Percentiles rank a stretch among this genome's conserved stretches.
phyloP scores from a whole-genome alignment of 1,140 invertebrate genomes.

The Leucophenga varia region DNA sequence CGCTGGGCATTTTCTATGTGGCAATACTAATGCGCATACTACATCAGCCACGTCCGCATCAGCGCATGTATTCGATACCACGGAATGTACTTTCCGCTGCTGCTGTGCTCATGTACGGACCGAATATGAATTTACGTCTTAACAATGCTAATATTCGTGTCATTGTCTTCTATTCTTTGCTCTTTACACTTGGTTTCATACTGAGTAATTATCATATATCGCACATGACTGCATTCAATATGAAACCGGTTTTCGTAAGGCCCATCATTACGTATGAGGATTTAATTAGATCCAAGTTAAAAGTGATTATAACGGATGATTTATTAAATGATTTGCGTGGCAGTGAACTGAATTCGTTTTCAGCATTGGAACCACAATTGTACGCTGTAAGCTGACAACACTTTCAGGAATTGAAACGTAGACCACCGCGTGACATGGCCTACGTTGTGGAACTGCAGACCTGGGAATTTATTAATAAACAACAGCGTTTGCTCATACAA shows the following conservation, averaged over 20 bases:
- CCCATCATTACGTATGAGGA: slow-evolving; percentile 34
- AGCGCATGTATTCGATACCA: slow-evolving; percentile 12
- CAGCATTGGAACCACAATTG: slow-evolving; percentile 25
- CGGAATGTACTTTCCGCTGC: slow-evolving; percentile 31
- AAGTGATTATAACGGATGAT: slow-evolving; percentile 30
- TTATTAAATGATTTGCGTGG: slow-evolving; percentile 32
- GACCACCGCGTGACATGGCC: slow-evolving; percentile 24
- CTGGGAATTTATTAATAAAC: slow-evolving; percentile 37
- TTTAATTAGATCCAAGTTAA: slow-evolving; percentile 28
- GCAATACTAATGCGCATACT: slow-evolving; percentile 33
- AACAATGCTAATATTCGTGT: slow-evolving; percentile 19
- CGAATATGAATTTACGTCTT: slow-evolving; percentile 30
- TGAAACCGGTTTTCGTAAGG: slow-evolving; percentile 42
- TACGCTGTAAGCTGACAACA: slow-evolving; percentile 25
- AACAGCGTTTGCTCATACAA: slow-evolving; percentile 36
- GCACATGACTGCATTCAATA: slow-evolving; percentile 42
- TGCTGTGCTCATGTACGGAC: slow-evolving; percentile 34
- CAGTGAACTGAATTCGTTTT: slow-evolving; percentile 21
- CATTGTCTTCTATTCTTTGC: slow-evolving; percentile 31
- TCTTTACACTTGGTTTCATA: slow-evolving; percentile 37
- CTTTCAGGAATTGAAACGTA: slow-evolving; percentile 26
- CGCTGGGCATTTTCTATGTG: slow-evolving; percentile 35
- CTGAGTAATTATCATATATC: slow-evolving; percentile 38
- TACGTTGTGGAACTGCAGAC: slow-evolving; percentile 35
- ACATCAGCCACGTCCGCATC: slow-evolving; percentile 12